Evolutionary conservation across 2,797 vertebrate species (phyloP), one percentile per base, ranked within the genome.

Genomic region (Sebastes reedi): DNA sequence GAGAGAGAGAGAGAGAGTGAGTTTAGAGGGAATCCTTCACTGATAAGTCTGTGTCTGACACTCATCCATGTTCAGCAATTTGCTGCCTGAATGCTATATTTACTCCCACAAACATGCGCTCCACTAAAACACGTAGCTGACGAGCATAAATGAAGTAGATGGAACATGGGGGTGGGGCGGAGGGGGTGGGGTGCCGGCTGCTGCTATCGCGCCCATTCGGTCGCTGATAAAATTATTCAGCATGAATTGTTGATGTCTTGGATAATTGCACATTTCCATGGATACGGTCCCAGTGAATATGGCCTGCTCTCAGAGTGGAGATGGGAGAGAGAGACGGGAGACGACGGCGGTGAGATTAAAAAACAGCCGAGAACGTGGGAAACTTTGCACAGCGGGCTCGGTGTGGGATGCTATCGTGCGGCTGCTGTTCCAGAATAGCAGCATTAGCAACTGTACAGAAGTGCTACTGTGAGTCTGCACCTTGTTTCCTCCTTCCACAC

Each of bases 191-290:
- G n/a, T 46, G 0, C 30, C 3, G 16, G 72, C 50, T 64, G 69
- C 71, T 12, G 59, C 85, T 46, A 80, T 70, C 13, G 16, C 52
- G 25, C 82, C 74, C 72, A 66, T 85, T 86, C 24, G 24, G 72
- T 71, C 2, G 66, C 81, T 80, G 91, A 89, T 89, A 87, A 91
- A 92, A 92, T 88, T 90, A 95, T 93, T 93, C 92, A 84, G 89
- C 90, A 89, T 79, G 88, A 92, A 92, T 89, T 89, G 92, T 89
- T 91, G 91, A 92, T 93, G 90, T 89, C 84, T 88, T 68, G 54
- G 87, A 92, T 94, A 94, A 94, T 94, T 94, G 92, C 84, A 65
- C 0, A 88, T 95, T 94, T 79, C 93, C 88, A 93, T 94, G 92
- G 93, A 87, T 77, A 94, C 87, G 2, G 72, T 42, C 65, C 79